Base-by-base conservation (phyloP, 2,888 invertebrate species). In the Prostheceraeus crozeri region DNA sequence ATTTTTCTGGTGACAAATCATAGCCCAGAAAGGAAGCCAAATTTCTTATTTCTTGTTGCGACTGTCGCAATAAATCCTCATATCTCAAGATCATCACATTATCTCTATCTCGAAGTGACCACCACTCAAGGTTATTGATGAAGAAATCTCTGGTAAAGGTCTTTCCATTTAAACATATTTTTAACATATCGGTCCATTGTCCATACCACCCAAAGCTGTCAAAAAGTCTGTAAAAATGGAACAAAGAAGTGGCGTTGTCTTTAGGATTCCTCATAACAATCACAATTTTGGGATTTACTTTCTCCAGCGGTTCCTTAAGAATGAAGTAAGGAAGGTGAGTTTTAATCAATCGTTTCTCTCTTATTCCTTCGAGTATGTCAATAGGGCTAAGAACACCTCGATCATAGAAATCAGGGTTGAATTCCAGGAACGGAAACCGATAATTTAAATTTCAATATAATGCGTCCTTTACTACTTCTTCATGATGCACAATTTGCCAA, bases 201-300 rank as follows among this genome's bases (percentile, higher is more conserved):
- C 27, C 19, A 23, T 48, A 4, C 48, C 48, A 48, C 27, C 27
- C 25, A 48, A 28, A 48, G 25, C 48, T 28, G 25, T 25, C 28
- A 19, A 48, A 48, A 4, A 6, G 19, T 21, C 28, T 48, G 48
- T 48, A 48, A 23, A 48, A 48, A 4, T 48, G 14, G n/a, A 48
- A 48, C 3, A 48, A 28, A 6, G 48, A 48, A 8, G 27, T 28
- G 14, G 48, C 48, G 3, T 25, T 28, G 27, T 48, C 48, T 19
- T 48, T 48, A 8, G 48, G 48, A 21, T 48, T 48, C 4, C 48
- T 23, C 4, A 48, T 48, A 4, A 48, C 48, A 16, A 48, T 14
- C 4, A 48, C 48, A 48, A 48, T 28, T 48, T 48, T 48, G 4
- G 10, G 16, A 6, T 19, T 14, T 11, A 6, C 48, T 14, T 4